Conservation (phyloP, 35 echinoderm and acorn worm species). For the Ophiothrix spiculata region DNA sequence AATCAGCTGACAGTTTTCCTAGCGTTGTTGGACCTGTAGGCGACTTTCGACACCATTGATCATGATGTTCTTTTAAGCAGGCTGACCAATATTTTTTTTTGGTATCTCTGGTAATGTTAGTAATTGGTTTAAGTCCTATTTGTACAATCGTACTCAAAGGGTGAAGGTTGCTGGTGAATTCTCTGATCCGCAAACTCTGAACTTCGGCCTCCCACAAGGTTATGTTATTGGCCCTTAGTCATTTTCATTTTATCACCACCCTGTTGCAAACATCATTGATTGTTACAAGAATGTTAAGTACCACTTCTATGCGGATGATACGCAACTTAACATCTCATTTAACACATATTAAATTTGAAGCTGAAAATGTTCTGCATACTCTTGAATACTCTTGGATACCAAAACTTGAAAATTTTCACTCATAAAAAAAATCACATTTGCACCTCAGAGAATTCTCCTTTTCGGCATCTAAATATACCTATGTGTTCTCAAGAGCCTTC, state of each 20-base stretch:
- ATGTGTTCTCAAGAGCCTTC: too few species aligned
- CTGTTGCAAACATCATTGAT: not conserved
- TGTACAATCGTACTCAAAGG: not conserved
- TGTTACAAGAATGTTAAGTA: not conserved
- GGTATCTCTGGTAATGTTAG: slow-evolving; percentile 7
- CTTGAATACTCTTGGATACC: too few species aligned
- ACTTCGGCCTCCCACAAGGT: slow-evolving; percentile 20
- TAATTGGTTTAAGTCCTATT: slow-evolving; percentile 5
- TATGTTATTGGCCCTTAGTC: not conserved
- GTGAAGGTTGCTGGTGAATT: slow-evolving; percentile 5
- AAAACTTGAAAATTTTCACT: too few species aligned
- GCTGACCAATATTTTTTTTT: slow-evolving; percentile 7
- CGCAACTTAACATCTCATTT: not conserved
- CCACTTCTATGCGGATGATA: not conserved
- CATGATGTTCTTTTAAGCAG: slow-evolving; percentile 20
- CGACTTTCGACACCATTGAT: not conserved
- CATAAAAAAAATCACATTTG: too few species aligned
- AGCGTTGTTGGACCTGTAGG: not conserved
- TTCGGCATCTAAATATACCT: too few species aligned
- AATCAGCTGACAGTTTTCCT: not conserved
- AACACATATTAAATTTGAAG: not conserved
- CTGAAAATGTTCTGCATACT: not conserved
- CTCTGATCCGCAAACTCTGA: not conserved
- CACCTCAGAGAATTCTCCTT: too few species aligned
- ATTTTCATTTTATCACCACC: slow-evolving; percentile 5